These are phyloP conservation scores for Sinella curviseta DNA, from an alignment of 1,140 invertebrate genomes.

Conservation along the genomic window DNA sequence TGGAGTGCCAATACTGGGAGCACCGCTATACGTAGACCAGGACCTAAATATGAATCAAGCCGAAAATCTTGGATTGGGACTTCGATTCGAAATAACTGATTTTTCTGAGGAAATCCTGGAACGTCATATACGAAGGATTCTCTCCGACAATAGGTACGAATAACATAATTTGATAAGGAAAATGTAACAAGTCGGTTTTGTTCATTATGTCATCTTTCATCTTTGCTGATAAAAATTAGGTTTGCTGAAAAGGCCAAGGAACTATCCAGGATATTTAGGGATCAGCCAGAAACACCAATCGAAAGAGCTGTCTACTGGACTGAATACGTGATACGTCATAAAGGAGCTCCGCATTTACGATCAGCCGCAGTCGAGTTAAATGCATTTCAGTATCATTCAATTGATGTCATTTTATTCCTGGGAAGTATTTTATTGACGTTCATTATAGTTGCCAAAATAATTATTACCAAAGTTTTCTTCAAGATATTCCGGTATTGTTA, in stretches of 20 bases:
- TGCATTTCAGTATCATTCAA: conserved; percentile 58
- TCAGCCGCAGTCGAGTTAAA: conserved; percentile 56
- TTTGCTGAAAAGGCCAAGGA: conserved; percentile 31
- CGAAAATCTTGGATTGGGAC: too few species aligned
- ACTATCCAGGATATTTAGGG: conserved; percentile 35
- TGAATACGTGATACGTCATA: conserved; percentile 59
- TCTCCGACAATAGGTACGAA: too few species aligned
- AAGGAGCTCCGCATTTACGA: conserved; percentile 59
- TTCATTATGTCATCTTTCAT: too few species aligned
- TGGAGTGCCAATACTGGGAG: conserved; percentile 53
- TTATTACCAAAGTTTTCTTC: too few species aligned
- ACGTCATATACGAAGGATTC: conserved; percentile 19
- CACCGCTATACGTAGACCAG: conserved; percentile 68
- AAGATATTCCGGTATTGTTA: too few species aligned
- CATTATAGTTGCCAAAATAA: too few species aligned
- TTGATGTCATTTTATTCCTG: too few species aligned
- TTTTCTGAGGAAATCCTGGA: background rate
- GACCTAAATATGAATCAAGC: conserved; percentile 51
- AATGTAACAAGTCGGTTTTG: too few species aligned
- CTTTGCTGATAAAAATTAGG: conserved; percentile 3
- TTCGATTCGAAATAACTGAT: conserved; percentile 23
- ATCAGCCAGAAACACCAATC: conserved; percentile 42
- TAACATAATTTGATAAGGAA: too few species aligned
- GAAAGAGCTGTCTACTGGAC: conserved; percentile 49
- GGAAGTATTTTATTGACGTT: too few species aligned